Evolutionary conservation across 2,888 invertebrate genomes (phyloP).

Genomic region (Hyposoter dolosus): DNA sequence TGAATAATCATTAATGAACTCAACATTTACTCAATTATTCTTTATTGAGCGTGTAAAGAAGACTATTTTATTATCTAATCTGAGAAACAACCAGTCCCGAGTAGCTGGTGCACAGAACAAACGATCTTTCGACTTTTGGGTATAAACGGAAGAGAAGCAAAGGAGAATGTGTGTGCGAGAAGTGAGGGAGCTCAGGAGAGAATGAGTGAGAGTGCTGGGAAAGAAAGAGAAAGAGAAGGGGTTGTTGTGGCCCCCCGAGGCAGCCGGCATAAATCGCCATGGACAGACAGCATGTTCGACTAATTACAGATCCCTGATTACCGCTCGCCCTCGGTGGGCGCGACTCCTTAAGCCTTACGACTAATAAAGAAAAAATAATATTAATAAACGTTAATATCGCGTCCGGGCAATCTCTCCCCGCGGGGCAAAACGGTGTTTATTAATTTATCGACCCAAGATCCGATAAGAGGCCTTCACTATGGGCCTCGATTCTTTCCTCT

Average conservation of each 20-base stretch:
- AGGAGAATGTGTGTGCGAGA: constrained; percentile 22
- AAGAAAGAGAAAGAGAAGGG: constrained; percentile 49
- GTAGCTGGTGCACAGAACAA: constrained; percentile 2
- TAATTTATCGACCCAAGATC: constrained; percentile 78
- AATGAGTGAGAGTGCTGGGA: constrained; percentile 22
- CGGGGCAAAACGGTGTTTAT: constrained; percentile 78
- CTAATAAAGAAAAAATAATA: constrained; percentile 83
- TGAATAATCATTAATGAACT: neutral
- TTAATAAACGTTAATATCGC: constrained; percentile 82
- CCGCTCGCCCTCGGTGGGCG: constrained; percentile 77
- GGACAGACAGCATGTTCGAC: constrained; percentile 82
- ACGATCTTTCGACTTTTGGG: constrained; percentile 66
- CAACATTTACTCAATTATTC: neutral
- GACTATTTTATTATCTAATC: neutral
- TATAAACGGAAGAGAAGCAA: constrained; percentile 52
- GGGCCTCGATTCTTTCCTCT: constrained; percentile 27
- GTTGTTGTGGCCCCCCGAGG: constrained; percentile 67
- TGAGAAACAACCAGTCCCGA: neutral
- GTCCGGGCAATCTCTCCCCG: constrained; percentile 75
- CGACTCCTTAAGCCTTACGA: constrained; percentile 72
- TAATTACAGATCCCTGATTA: constrained; percentile 84
- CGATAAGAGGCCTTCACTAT: constrained; percentile 64
- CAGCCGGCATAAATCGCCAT: constrained; percentile 78
- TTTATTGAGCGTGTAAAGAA: neutral
- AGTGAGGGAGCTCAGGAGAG: constrained; percentile 11